phyloP scores from a whole-genome alignment of 1,140 invertebrate species.

The Leptopilina boulardi region DNA sequence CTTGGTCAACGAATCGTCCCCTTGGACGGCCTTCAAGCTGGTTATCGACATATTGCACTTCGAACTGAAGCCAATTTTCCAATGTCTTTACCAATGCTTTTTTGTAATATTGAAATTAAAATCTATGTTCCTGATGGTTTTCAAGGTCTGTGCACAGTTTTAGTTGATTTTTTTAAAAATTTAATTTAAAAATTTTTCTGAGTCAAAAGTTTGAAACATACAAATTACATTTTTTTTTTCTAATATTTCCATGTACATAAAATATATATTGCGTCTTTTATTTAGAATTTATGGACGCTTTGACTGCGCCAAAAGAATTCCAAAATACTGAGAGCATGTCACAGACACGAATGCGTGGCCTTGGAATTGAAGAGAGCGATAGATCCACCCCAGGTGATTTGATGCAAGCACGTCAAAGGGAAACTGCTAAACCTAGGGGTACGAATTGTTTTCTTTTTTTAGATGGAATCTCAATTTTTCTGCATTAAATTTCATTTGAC shows the following conservation, averaged over 20 bases:
- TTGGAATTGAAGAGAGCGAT: slow-evolving; percentile 72
- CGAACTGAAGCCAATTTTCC: slow-evolving; percentile 99
- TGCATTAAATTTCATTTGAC: slow-evolving; percentile 32
- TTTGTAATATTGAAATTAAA: slow-evolving; percentile 99
- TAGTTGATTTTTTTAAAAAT: no score
- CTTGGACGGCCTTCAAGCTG: slow-evolving; percentile 97
- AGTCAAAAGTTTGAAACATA: not conserved
- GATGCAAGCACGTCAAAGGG: slow-evolving; percentile 61
- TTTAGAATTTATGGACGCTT: slow-evolving; percentile 98
- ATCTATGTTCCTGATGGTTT: slow-evolving; percentile 99
- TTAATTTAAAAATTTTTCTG: slow-evolving; percentile 19
- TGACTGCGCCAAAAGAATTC: slow-evolving; percentile 96
- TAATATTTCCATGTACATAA: slow-evolving; percentile 7
- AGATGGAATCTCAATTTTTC: no score
- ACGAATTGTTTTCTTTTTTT: slow-evolving; percentile 1
- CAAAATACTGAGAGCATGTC: slow-evolving; percentile 68
- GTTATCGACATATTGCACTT: slow-evolving; percentile 98
- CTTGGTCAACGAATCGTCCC: slow-evolving; percentile 98
- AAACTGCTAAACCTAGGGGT: slow-evolving; percentile 70
- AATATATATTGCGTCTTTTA: slow-evolving; percentile 55
- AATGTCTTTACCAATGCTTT: slow-evolving; percentile 98
- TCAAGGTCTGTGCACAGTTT: slow-evolving; percentile 92
- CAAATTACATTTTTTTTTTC: slow-evolving; percentile 31
- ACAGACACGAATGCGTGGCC: slow-evolving; percentile 69
- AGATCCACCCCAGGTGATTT: slow-evolving; percentile 60